phyloP scores from a whole-genome alignment of 2,113 vertebrate species.

The Trichomycterus rosablanca region DNA sequence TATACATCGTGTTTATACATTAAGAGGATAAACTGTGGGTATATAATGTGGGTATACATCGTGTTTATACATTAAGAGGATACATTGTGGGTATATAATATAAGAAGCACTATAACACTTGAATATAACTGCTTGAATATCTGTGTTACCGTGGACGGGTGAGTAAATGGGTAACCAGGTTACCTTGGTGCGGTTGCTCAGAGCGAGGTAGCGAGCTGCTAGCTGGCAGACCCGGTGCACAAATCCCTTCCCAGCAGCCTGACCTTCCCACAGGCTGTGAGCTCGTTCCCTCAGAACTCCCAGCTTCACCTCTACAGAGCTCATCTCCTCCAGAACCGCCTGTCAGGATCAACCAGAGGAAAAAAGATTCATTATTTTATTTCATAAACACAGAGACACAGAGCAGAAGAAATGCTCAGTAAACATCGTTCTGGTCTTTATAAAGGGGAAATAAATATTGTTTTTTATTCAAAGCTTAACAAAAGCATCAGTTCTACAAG shows the following conservation, averaged over 20 bases:
- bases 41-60: no score
- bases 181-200: slow-evolving; percentile 98
- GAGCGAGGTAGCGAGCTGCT: slow-evolving; percentile 87
- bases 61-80: no score
- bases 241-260: slow-evolving; percentile 92
- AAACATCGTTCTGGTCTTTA: slow-evolving; percentile 12
- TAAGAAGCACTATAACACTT: no score
- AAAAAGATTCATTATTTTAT: no score
- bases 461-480: slow-evolving; percentile 12
- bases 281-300: slow-evolving; percentile 87
- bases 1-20: no score
- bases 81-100: no score
- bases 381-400: not conserved
- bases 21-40: no score
- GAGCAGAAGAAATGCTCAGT: slow-evolving; percentile 7
- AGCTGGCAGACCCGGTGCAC: slow-evolving; percentile 94
- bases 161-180: no score
- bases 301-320: slow-evolving; percentile 84
- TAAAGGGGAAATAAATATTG: slow-evolving; percentile 8
- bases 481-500: slow-evolving; percentile 17
- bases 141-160: no score
- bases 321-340: slow-evolving; percentile 93
- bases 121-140: no score
- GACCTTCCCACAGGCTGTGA: slow-evolving; percentile 91
- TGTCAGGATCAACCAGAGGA: slow-evolving; percentile 55